Evolutionary conservation across 1,140 invertebrate genomes (phyloP).

Genomic region (Euwallacea similis): DNA sequence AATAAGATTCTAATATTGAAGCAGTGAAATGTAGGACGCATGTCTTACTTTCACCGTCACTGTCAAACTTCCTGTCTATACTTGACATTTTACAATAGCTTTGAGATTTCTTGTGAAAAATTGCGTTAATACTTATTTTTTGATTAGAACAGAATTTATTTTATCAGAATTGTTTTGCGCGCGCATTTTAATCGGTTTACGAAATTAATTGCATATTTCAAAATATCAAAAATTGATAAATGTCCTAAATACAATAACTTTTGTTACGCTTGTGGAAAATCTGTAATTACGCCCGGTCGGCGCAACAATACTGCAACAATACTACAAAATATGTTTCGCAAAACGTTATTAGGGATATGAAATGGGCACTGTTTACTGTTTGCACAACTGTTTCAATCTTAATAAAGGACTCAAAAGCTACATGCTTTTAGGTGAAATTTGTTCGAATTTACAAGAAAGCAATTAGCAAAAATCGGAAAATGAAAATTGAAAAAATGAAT

Average conservation of each 20-base stretch:
- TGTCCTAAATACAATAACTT: slow-evolving; percentile 2
- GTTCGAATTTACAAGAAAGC: too few species aligned
- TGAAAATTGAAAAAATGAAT: too few species aligned
- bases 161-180: background rate
- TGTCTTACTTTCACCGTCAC: too few species aligned
- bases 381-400: background rate
- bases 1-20: too few species aligned
- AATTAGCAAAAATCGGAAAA: too few species aligned
- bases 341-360: background rate
- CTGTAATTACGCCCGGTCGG: background rate
- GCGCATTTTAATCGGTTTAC: background rate
- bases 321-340: background rate
- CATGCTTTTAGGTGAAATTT: too few species aligned
- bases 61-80: too few species aligned
- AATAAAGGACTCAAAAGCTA: background rate
- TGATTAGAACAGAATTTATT: too few species aligned
- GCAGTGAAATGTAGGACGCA: too few species aligned
- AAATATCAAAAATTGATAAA: background rate
- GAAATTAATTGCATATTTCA: background rate
- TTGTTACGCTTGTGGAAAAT: background rate
- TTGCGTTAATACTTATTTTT: too few species aligned
- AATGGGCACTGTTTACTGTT: background rate
- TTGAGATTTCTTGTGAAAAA: too few species aligned
- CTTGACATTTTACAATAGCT: too few species aligned
- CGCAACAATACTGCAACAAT: background rate